These are phyloP conservation scores for Parnassius smintheus DNA, from an alignment of 2,888 invertebrate genomes.

Conservation along the genomic window DNA sequence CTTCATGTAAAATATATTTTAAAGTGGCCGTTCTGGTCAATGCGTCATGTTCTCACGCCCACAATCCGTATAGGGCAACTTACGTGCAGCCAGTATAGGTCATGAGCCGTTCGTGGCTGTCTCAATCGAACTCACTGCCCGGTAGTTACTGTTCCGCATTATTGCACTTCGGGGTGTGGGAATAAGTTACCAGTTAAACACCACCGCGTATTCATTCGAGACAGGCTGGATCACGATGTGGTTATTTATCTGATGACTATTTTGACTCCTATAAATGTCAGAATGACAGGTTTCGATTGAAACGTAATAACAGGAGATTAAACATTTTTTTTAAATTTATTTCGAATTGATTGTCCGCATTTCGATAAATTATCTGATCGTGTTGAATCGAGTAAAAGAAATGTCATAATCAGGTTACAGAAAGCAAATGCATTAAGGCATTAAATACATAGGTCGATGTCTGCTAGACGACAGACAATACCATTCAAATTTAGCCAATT, in stretches of 20 bases:
- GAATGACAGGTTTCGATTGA: slow-evolving; percentile 7
- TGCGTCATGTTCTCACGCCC: slow-evolving; percentile 14
- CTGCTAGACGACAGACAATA: neutral
- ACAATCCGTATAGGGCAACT: slow-evolving; percentile 27
- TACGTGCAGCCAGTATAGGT: slow-evolving; percentile 31
- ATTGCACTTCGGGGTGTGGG: slow-evolving; percentile 32
- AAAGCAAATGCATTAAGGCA: too few species aligned
- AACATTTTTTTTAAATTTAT: neutral
- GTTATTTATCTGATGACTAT: slow-evolving; percentile 15
- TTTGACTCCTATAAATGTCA: slow-evolving; percentile 16
- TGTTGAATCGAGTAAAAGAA: neutral
- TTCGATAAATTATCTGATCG: neutral
- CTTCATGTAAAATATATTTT: too few species aligned
- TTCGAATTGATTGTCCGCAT: neutral
- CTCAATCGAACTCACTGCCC: slow-evolving; percentile 37
- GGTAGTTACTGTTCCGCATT: slow-evolving; percentile 38
- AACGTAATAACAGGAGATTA: neutral
- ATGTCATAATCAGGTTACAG: too few species aligned
- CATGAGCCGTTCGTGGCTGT: slow-evolving; percentile 33
- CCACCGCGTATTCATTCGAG: neutral
- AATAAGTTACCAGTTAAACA: slow-evolving; percentile 24
- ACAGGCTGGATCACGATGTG: neutral
- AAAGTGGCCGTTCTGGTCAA: slow-evolving; percentile 7
- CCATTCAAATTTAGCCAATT: neutral
- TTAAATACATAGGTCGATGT: too few species aligned